Evolutionary conservation across 2,113 vertebrate species (phyloP).

Genomic region (Pelecanus crispus): DNA sequence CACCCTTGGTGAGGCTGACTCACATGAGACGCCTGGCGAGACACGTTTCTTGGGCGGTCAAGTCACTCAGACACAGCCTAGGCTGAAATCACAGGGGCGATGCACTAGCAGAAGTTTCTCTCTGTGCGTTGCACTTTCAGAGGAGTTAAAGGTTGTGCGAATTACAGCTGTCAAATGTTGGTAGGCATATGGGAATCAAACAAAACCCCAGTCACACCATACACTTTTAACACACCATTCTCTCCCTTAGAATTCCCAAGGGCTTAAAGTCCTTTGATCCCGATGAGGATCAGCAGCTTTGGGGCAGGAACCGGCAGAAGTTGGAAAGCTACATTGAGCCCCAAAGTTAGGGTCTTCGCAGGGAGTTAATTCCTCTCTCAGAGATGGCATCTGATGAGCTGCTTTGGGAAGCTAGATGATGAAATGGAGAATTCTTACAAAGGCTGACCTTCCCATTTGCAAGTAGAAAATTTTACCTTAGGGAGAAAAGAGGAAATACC

Average conservation of each 20-base stretch:
- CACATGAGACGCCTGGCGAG: neutral
- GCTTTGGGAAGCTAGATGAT: neutral
- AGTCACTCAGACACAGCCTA: neutral
- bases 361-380: neutral
- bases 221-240: accelerated
- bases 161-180: neutral
- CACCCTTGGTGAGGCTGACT: neutral
- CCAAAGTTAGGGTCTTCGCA: neutral
- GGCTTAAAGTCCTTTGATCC: neutral
- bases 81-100: neutral
- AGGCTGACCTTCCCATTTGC: neutral
- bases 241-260: neutral
- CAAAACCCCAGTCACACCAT: neutral
- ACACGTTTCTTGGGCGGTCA: accelerated
- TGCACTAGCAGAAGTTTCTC: neutral
- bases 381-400: neutral
- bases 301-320: neutral
- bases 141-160: neutral
- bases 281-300: neutral
- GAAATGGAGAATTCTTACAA: neutral
- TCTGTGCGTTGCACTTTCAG: neutral
- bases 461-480: neutral
- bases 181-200: neutral
- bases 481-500: neutral
- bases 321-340: neutral